These are phyloP conservation scores for Trissolcus brochymenae DNA, from an alignment of 2,888 invertebrate genomes.

Conservation along the genomic window DNA sequence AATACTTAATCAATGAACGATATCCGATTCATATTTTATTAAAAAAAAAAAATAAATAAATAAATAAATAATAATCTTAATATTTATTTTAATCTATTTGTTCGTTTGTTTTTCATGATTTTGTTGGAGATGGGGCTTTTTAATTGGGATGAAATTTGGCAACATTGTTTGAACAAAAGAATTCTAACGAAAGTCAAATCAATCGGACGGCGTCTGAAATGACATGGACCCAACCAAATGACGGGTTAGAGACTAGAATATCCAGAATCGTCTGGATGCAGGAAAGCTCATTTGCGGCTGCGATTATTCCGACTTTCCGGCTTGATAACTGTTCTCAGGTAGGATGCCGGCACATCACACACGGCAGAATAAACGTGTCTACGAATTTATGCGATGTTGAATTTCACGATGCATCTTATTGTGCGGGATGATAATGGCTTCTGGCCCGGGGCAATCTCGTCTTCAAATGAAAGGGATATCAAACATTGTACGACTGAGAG, in stretches of 20 bases:
- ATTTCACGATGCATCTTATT: constrained; percentile 47
- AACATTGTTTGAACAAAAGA: constrained; percentile 11
- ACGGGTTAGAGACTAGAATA: constrained; percentile 62
- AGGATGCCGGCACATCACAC: constrained; percentile 13
- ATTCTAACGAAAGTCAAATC: constrained; percentile 7
- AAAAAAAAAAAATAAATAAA: too few species aligned
- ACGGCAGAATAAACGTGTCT: constrained; percentile 32
- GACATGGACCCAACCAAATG: constrained; percentile 70
- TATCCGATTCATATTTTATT: too few species aligned
- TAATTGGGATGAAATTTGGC: constrained; percentile 14
- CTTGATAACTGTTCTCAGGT: constrained; percentile 39
- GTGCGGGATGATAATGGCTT: constrained; percentile 44
- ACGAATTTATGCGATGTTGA: constrained; percentile 42
- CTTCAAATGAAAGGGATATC: constrained; percentile 51
- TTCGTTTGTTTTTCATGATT: too few species aligned
- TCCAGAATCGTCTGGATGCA: constrained; percentile 35
- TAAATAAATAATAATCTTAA: too few species aligned
- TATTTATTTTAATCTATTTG: too few species aligned
- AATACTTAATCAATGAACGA: too few species aligned
- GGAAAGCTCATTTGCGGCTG: constrained; percentile 34
- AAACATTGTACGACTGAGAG: constrained; percentile 45
- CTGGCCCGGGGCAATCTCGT: constrained; percentile 35
- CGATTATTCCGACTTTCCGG: constrained; percentile 35
- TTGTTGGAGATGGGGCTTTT: not conserved
- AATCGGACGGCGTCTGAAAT: constrained; percentile 62